Base-by-base conservation (phyloP, 2,888 invertebrate species). In the Limenitis arthemis region DNA sequence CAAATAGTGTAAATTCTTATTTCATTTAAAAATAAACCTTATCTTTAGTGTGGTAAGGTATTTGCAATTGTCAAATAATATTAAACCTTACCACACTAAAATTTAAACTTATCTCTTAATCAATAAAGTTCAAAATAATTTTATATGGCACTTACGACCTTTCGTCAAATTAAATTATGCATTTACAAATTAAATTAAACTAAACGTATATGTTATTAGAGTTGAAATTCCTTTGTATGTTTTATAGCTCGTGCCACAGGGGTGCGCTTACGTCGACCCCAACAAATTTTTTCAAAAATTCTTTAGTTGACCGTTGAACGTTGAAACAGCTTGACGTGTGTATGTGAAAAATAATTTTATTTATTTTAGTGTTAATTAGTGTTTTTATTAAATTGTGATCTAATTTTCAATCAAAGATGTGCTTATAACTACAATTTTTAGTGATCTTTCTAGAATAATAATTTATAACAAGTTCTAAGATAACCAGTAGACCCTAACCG, bases 231-330 rank as follows among this genome's bases (percentile, higher is more conserved):
- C 9, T 31, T 55, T 47, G 53, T 51, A 40, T 58, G 42, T 44
- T 54, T 59, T 61, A 69, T 61, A 70, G 79, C 83, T 76, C 83
- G 84, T 83, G 82, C 83, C 63, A 64, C 67, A 75, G 71, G 84
- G 84, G 83, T 84, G 85, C 85, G 84, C 78, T 61, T 63, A 70
- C 80, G 83, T 76, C 80, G 77, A 76, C 69, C 70, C 62, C 64
- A 61, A 67, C 69, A 66, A 71, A 66, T 75, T 81, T 79, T 71
- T 59, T 73, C 72, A 72, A 76, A 64, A 63, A 49, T 38, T 47
- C 43, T 59, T 61, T 74, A 85, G 85, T 85, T 79, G 71, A 74
- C 75, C 72, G 73, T 74, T 77, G 69, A 65, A 72, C 69, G 73
- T 77, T 69, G 69, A 59, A 58, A 58, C 49, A 59, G 47, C 61